Evolutionary conservation across 2,113 vertebrate genomes (phyloP), one percentile per base, ranked within the genome.

Genomic region (Psittacus erithacus): DNA sequence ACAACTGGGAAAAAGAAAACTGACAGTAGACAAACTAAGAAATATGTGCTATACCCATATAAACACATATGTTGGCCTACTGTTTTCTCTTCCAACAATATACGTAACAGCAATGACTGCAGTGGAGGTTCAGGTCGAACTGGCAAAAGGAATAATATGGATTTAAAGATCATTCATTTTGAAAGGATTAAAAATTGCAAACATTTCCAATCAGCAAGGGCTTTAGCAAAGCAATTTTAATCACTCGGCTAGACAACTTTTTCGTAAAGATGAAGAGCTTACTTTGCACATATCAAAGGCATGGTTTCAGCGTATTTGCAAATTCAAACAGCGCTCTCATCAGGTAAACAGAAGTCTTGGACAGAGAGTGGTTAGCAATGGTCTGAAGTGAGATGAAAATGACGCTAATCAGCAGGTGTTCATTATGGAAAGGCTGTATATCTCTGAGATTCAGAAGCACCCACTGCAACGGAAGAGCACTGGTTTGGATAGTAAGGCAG

Each of bases 341-440:
- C 70, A 67, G n/a, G 28, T n/a, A 63, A 53, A 49, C 35, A 81
- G 52, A 44, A 75, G 38, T 25, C 73, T 33, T 41, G 43, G 28
- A 20, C 27, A 71, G 73, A 80, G 23, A 50, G 53, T 0, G 0
- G 17, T 39, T 6, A 47, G 55, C 0, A 1, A 23, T 9, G 46
- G 50, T 9, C 17, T 75, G 35, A 71, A 68, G 63, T 8, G 39
- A 78, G 62, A 60, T 41, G 46, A 33, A 35, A 64, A 76, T n/a
- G 43, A n/a, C 2, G 2, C 5, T 15, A 23, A 65, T 13, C 43
- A 68, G 62, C 43, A 25, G 44, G 16, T 67, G 38, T 52, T 28
- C 50, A 22, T 67, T 43, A 44, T 11, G 25, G 64, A 38, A 38
- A 73, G 22, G 24, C n/a, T 41, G 20, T 9, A 1, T 4, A 8